Percentiles rank a stretch among this genome's conserved stretches.
These are phyloP conservation scores for Egretta garzetta DNA, from an alignment of 2,113 vertebrate genomes.

Conservation along the genomic window DNA sequence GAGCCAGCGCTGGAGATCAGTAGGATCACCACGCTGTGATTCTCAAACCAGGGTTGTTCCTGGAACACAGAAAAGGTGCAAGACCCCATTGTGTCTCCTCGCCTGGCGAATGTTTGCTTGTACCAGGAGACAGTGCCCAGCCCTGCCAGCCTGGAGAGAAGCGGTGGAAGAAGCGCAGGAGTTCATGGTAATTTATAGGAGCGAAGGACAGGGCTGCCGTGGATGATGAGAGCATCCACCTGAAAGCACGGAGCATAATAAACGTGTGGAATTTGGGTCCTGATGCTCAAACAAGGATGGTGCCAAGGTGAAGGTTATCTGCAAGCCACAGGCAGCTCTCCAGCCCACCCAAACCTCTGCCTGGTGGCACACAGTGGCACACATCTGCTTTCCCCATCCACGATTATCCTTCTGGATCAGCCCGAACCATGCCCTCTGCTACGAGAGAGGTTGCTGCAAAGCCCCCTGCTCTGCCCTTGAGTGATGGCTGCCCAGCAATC, in stretches of 20 bases:
- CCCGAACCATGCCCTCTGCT: neutral
- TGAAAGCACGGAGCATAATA: neutral
- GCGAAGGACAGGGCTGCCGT: neutral
- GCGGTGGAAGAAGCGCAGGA: neutral
- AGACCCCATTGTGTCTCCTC: neutral
- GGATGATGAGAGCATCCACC: neutral
- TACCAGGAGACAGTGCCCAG: neutral
- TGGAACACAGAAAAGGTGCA: neutral
- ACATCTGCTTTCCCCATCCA: neutral
- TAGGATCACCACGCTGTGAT: neutral
- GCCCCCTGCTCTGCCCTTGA: neutral
- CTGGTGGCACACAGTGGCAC: neutral
- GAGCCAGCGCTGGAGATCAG: neutral
- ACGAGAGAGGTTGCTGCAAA: neutral
- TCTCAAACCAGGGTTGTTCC: neutral
- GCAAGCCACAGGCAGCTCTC: neutral
- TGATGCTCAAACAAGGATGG: neutral
- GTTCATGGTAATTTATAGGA: neutral
- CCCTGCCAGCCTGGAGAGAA: neutral
- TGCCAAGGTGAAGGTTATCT: neutral
- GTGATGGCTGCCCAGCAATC: conserved; percentile 19
- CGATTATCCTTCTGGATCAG: neutral
- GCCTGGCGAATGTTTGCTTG: neutral
- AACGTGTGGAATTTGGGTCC: neutral
- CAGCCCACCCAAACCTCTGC: neutral